Base-by-base conservation (phyloP, 1,140 invertebrate species). In the Drosophila pallidifrons region DNA sequence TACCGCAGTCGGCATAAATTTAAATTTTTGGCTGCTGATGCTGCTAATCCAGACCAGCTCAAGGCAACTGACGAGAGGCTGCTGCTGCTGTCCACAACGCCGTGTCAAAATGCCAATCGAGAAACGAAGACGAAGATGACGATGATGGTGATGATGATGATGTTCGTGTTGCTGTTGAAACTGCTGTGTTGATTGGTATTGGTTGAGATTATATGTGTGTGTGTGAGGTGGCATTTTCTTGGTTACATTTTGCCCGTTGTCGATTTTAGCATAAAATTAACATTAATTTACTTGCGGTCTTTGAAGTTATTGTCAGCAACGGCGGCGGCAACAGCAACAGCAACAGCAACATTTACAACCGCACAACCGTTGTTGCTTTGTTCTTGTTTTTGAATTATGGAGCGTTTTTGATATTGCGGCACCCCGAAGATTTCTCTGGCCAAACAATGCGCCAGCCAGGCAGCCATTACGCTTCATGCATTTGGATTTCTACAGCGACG, bases 221-320 rank as follows among this genome's bases (percentile, higher is more conserved):
- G 77, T 45, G 20, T 20, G 73, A 52, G 54, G 59, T 16, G 16
- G 66, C 52, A 67, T 66, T 75, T 87, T 88, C 59, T 79, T 77
- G 68, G 69, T 69, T 58, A 74, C 79, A 73, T 59, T 25, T 73
- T 71, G 61, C 25, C 69, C 70, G 73, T 69, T 87, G 66, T 69
- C 85, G 71, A 82, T 82, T 81, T 88, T 89, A 85, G 85, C 85
- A 89, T 89, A 89, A 89, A 89, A 89, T 89, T 89, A 89, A 89
- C 85, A 89, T 89, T 89, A 89, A 89, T 89, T 89, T 89, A 89
- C 85, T 89, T 89, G 85, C 85, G 85, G 85, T 89, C 85, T 89
- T 89, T 89, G 85, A 89, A 89, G 85, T 89, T 89, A 89, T 89
- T 89, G 85, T 89, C 66, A 55, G 52, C 51, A 25, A 13, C 30